Conservation (phyloP, 2,888 invertebrate genomes). For the Allolobophora icterica region DNA sequence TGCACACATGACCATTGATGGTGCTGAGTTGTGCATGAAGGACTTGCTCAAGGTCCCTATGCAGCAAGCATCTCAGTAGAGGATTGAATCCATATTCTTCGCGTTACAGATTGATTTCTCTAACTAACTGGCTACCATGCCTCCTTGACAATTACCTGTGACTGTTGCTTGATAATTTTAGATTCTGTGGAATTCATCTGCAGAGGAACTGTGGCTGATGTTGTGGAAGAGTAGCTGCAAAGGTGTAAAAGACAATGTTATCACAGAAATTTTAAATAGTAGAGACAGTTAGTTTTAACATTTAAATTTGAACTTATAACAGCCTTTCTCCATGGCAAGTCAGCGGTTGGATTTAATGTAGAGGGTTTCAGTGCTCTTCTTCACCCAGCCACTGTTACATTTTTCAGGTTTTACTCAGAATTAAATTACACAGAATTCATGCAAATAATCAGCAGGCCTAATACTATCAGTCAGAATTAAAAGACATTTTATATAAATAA, state of each 20-base stretch:
- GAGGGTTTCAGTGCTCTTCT: neutral
- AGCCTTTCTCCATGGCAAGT: neutral
- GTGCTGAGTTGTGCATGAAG: too few species aligned
- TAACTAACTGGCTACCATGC: neutral
- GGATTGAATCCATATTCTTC: too few species aligned
- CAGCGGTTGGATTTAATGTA: neutral
- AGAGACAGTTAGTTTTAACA: neutral
- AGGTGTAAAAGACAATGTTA: neutral
- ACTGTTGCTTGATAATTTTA: neutral
- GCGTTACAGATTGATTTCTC: neutral
- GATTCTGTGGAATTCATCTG: neutral
- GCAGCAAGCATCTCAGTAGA: too few species aligned
- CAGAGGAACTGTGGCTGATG: neutral
- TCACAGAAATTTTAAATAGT: neutral
- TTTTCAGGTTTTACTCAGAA: neutral
- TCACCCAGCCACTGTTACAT: neutral
- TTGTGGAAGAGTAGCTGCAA: neutral
- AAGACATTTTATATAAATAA: too few species aligned
- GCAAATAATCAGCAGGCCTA: neutral
- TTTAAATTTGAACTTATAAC: neutral
- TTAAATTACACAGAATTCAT: neutral
- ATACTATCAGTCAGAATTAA: neutral
- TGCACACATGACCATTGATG: too few species aligned
- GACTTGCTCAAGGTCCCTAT: too few species aligned
- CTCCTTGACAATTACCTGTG: conserved; percentile 2